Evolutionary conservation across 2,113 vertebrate genomes (phyloP), one percentile per base, ranked within the genome.

Genomic region (Nannospalax galili): DNA sequence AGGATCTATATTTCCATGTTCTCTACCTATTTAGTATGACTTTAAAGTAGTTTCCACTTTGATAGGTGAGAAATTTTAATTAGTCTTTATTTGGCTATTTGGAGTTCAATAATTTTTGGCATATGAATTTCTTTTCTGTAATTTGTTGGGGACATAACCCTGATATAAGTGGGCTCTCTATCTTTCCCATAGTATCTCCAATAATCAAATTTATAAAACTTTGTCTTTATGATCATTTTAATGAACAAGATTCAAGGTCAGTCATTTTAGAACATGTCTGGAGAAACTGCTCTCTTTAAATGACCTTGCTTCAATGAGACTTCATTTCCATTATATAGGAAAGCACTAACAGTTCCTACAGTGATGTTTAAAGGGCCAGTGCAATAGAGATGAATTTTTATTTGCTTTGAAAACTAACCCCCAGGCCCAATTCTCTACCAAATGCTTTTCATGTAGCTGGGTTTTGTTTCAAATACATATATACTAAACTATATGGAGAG

Each of bases 191-290:
- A 20, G 24, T 67, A 73, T 82, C 8, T 15, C 42, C 16, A 70
- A 52, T 37, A 77, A 89, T 89, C 72, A 92, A 90, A 96, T 84
- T 65, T 37, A 73, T 84, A 19, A 60, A 73, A 56, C 19, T 72
- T 1, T 72, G 2, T 79, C n/a, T 86, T 94, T 42, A 75, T 70
- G 30, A 79, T 73, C 20, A 58, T 85, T 22, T 64, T 89, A 89
- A 80, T 67, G 75, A 80, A 67, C 1, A 72, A 15, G 9, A 60
- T 91, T 89, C 82, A 69, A 80, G 64, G 78, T 62, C n/a, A 86
- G 3, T 17, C 48, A 74, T 84, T 89, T 82, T 8, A 67, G 42
- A 74, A 73, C 11, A 17, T 56, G 5, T 28, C 30, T 16, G 60
- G 58, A 77, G 37, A 72, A 81, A 5, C 19, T 93, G 32, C 26